Conservation (phyloP, 2,797 vertebrate genomes). For the Simalia tracyae region DNA sequence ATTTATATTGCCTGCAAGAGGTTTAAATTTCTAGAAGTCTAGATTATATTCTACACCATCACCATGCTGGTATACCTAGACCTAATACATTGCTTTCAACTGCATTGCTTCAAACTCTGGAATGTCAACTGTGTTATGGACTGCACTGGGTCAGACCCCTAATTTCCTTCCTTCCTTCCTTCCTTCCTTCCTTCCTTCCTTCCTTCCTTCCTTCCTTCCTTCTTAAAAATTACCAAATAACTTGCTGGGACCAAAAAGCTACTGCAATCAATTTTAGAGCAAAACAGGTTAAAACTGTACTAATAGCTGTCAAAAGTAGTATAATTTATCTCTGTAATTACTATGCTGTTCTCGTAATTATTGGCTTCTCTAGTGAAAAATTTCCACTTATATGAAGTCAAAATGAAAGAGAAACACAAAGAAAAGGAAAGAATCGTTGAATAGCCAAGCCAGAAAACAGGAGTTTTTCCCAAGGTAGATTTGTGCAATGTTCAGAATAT, state of each 20-base stretch:
- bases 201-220: too few relatives aligned
- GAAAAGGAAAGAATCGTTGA: background rate
- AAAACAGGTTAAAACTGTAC: background rate
- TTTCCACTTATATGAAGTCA: background rate
- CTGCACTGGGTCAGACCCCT: too few relatives aligned
- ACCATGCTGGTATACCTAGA: background rate
- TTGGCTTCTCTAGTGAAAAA: background rate
- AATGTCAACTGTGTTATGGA: background rate
- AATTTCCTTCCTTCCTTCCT: too few relatives aligned
- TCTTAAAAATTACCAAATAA: background rate
- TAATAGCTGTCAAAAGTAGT: conserved; percentile 4
- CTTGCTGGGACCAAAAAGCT: background rate
- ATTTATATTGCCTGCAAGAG: background rate
- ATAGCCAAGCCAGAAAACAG: background rate
- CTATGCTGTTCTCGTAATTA: background rate
- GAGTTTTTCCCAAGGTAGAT: background rate
- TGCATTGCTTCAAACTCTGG: background rate
- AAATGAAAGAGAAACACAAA: background rate
- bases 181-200: too few relatives aligned
- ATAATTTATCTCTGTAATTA: background rate
- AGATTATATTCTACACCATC: background rate
- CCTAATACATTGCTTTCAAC: background rate
- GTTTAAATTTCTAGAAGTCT: background rate
- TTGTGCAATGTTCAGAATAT: background rate
- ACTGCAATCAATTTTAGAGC: background rate